A percentile compares a stretch with the other conserved stretches of the same genome.
Evolutionary conservation across 2,797 vertebrate genomes (phyloP).

Genomic region (Eospalax fontanierii): DNA sequence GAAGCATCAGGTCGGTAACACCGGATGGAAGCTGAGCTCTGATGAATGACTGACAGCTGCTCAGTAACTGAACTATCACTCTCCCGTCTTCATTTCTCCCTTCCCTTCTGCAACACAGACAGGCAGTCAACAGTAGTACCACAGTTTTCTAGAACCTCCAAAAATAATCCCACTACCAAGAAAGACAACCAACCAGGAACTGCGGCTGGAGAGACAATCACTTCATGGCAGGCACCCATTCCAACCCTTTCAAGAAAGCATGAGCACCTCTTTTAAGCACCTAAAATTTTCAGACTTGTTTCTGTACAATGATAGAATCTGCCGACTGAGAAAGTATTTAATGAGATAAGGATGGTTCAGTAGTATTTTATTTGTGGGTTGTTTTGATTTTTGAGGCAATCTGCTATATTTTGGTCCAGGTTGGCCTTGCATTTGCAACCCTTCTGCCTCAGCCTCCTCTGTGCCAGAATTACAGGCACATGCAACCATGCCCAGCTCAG

Average conservation of each 20-base stretch:
- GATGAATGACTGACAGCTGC: background rate
- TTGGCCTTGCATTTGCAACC: background rate
- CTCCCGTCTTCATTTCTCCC: background rate
- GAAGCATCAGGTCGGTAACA: too few species aligned
- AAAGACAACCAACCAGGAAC: background rate
- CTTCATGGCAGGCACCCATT: background rate
- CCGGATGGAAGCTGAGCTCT: too few species aligned
- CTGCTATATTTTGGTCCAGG: background rate
- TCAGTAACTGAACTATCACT: background rate
- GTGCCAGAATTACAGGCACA: background rate
- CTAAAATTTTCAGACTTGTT: conserved; percentile 28
- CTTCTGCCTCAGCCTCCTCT: background rate
- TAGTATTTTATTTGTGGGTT: background rate
- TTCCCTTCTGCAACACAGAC: background rate
- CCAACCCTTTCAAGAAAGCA: background rate
- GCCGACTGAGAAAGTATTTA: background rate
- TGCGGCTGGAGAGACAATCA: background rate
- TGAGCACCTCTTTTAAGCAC: conserved; percentile 8
- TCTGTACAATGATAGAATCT: background rate
- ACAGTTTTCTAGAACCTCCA: background rate
- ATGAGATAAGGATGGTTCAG: background rate
- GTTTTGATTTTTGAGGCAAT: background rate
- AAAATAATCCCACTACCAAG: background rate
- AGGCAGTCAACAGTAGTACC: background rate
- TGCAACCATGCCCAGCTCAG: background rate